These are phyloP conservation scores for Leptinotarsa texana DNA, from an alignment of 1,140 invertebrate species.

Conservation along the genomic window DNA sequence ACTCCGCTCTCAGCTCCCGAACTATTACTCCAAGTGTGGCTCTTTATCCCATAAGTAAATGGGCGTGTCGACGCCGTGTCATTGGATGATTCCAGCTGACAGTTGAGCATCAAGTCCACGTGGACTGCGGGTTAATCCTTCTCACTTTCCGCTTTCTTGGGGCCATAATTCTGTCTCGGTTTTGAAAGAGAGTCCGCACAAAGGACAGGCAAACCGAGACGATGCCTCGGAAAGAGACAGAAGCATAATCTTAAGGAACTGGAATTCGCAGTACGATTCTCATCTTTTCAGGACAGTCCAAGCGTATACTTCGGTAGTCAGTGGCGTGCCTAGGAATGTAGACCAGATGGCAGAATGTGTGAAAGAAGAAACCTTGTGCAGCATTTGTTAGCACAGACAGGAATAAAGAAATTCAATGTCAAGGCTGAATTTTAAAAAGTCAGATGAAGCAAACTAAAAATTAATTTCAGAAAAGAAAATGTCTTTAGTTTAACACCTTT, in stretches of 20 bases:
- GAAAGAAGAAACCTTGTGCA: background rate
- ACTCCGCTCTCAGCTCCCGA: background rate
- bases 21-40: slow-evolving; percentile 45
- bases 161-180: slow-evolving; percentile 42
- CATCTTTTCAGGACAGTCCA: slow-evolving; percentile 53
- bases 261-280: slow-evolving; percentile 52
- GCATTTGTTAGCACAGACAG: too few relatives aligned
- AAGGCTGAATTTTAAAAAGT: too few relatives aligned
- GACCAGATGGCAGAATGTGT: background rate
- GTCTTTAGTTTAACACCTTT: too few relatives aligned
- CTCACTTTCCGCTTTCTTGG: slow-evolving; percentile 33
- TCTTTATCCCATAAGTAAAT: slow-evolving; percentile 55
- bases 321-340: slow-evolving; percentile 15
- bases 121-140: slow-evolving; percentile 45
- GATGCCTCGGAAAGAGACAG: slow-evolving; percentile 39
- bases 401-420: too few relatives aligned
- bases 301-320: slow-evolving; percentile 46
- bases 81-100: slow-evolving; percentile 43
- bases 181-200: slow-evolving; percentile 36
- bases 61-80: slow-evolving; percentile 39
- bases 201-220: background rate
- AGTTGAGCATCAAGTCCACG: slow-evolving; percentile 47
- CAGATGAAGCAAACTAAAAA: too few relatives aligned
- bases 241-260: slow-evolving; percentile 48
- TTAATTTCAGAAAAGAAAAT: too few relatives aligned